A percentile compares a stretch with the other conserved stretches of the same genome.
Evolutionary conservation across 1,140 invertebrate species (phyloP).

Genomic region (Neodiprion virginianus): DNA sequence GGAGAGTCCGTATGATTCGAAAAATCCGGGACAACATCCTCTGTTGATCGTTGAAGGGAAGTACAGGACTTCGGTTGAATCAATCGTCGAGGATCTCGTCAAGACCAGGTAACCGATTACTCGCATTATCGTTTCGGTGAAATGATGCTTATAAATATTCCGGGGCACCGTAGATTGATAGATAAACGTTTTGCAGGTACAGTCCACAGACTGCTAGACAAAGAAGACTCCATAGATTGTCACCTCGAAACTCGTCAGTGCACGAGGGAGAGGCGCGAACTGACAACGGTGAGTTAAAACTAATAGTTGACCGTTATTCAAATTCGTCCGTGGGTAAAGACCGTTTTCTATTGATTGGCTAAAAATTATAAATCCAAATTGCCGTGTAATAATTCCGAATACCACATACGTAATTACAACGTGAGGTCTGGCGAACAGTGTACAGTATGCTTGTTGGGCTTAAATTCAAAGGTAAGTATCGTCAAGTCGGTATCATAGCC

Average conservation of each 20-base stretch:
- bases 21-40: neutral
- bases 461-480: neutral
- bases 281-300: neutral
- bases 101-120: neutral
- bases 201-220: conserved; percentile 1
- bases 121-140: too few relatives aligned
- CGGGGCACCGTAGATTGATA: neutral
- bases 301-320: too few relatives aligned
- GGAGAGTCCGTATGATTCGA: too few relatives aligned
- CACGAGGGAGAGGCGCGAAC: neutral
- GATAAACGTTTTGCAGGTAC: neutral
- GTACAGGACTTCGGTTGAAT: neutral
- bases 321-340: too few relatives aligned
- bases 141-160: neutral
- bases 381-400: too few relatives aligned
- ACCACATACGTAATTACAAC: too few relatives aligned
- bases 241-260: neutral
- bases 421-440: too few relatives aligned
- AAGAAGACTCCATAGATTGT: neutral
- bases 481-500: conserved; percentile 47
- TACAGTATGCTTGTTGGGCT: too few relatives aligned
- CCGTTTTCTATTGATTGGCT: too few relatives aligned
- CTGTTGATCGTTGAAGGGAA: neutral
- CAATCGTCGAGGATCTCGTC: neutral
- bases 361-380: too few relatives aligned